These are phyloP conservation scores for Dryocosmus kuriphilus DNA, from an alignment of 2,888 invertebrate genomes.

Conservation along the genomic window DNA sequence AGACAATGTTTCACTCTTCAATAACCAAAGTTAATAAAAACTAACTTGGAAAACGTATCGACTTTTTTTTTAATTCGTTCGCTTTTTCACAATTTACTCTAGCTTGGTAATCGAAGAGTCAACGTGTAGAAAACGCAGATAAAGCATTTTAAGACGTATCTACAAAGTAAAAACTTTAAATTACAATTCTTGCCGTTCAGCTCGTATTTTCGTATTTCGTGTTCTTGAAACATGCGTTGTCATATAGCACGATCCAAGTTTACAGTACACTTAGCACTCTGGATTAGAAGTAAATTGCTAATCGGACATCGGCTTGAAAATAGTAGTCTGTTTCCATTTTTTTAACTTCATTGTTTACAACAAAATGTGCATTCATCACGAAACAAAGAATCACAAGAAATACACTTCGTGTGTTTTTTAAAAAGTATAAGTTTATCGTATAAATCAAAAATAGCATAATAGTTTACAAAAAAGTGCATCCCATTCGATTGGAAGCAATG, in stretches of 20 bases:
- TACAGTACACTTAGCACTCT: neutral
- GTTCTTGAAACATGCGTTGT: neutral
- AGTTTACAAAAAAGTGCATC: constrained; percentile 37
- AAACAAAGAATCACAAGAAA: constrained; percentile 31
- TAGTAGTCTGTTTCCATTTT: constrained; percentile 3
- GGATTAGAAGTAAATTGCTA: neutral
- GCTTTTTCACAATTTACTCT: neutral
- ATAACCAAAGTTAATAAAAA: constrained; percentile 2
- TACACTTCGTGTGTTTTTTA: neutral
- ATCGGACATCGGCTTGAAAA: neutral
- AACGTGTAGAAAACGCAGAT: neutral
- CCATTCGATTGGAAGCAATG: neutral
- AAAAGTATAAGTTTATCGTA: neutral
- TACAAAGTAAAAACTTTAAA: constrained; percentile 28
- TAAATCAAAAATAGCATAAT: constrained; percentile 15
- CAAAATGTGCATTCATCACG: constrained; percentile 17
- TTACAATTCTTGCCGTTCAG: constrained; percentile 18
- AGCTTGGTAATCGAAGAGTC: constrained; percentile 27
- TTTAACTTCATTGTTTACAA: constrained; percentile 1
- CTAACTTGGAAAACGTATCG: neutral
- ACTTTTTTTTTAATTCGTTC: constrained; percentile 17
- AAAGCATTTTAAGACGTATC: constrained; percentile 16
- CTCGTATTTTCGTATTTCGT: constrained; percentile 12
- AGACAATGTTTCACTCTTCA: constrained; percentile 6
- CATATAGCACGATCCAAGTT: neutral